Percentiles rank a stretch among this genome's conserved stretches.
phyloP scores from a whole-genome alignment of 2,113 vertebrate species.

The Percopsis transmontana region DNA sequence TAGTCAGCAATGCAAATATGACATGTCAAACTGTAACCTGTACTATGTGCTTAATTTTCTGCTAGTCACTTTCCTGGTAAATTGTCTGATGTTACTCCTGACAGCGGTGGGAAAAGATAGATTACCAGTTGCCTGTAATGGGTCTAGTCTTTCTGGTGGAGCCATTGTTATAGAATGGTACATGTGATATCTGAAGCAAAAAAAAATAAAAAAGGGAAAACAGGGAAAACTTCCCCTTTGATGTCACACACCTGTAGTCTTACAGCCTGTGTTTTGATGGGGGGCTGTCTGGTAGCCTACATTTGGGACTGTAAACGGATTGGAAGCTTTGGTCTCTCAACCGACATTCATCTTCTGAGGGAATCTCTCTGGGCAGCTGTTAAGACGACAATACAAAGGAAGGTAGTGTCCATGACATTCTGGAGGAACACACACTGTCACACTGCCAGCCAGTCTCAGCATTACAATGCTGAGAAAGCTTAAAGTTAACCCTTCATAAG shows the following conservation, averaged over 20 bases:
- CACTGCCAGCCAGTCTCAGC: too few relatives aligned
- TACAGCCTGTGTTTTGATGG: not conserved
- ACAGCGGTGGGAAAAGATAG: not conserved
- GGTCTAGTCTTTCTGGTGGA: constrained; percentile 16
- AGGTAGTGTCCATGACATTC: too few relatives aligned
- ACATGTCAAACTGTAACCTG: constrained; percentile 29
- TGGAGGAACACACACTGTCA: too few relatives aligned
- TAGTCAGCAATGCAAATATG: constrained; percentile 10
- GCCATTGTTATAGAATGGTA: constrained; percentile 6
- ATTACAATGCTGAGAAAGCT: too few relatives aligned
- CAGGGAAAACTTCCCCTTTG: not conserved
- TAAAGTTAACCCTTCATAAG: too few relatives aligned
- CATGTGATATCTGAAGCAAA: not conserved
- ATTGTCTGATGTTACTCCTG: constrained; percentile 22
- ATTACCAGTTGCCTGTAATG: constrained; percentile 11
- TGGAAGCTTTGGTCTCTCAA: too few relatives aligned
- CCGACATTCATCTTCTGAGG: too few relatives aligned
- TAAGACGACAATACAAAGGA: too few relatives aligned
- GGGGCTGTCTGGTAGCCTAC: too few relatives aligned
- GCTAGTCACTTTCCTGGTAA: constrained; percentile 26
- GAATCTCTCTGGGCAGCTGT: too few relatives aligned
- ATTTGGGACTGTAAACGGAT: too few relatives aligned
- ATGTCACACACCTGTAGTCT: not conserved
- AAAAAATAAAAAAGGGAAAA: constrained; percentile 1
- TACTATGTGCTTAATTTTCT: constrained; percentile 26